Percentiles rank a stretch among this genome's conserved stretches.
Conservation (phyloP, 2,888 invertebrate species). For the Spisula solida region DNA sequence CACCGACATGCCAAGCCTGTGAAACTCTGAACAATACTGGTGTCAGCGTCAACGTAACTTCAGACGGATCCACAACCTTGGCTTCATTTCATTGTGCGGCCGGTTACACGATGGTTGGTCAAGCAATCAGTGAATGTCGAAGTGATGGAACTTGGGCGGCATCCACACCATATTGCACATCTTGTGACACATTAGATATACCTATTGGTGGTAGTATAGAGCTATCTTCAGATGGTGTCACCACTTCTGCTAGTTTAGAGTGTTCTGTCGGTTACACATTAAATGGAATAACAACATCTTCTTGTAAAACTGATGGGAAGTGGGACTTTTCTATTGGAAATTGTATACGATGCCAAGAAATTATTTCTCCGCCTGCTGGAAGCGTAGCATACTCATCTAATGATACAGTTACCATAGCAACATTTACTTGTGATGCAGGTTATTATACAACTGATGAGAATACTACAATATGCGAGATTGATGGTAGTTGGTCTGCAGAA, state of each 20-base stretch:
- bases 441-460: conserved; percentile 59
- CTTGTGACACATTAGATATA: conserved; percentile 20
- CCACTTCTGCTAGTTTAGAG: conserved; percentile 48
- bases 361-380: conserved; percentile 52
- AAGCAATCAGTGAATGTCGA: conserved; percentile 32
- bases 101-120: conserved; percentile 50
- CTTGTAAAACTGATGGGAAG: conserved; percentile 58
- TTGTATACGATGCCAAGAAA: conserved; percentile 55
- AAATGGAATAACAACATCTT: conserved; percentile 33
- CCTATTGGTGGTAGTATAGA: conserved; percentile 32
- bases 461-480: conserved; percentile 43
- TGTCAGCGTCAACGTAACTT: background rate
- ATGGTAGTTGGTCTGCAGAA: conserved; percentile 58
- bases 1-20: conserved; percentile 54
- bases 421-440: conserved; percentile 54
- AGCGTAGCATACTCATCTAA: conserved; percentile 42
- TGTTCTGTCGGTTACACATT: conserved; percentile 56
- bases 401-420: conserved; percentile 47
- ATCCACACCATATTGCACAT: conserved; percentile 31
- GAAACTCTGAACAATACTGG: conserved; percentile 12
- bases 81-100: conserved; percentile 51
- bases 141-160: conserved; percentile 48
- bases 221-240: conserved; percentile 38
- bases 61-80: conserved; percentile 43
- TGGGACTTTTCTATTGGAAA: conserved; percentile 55